These are phyloP conservation scores for Apostichopus californicus DNA, from an alignment of 35 echinoderm and acorn worm species.

Conservation along the genomic window DNA sequence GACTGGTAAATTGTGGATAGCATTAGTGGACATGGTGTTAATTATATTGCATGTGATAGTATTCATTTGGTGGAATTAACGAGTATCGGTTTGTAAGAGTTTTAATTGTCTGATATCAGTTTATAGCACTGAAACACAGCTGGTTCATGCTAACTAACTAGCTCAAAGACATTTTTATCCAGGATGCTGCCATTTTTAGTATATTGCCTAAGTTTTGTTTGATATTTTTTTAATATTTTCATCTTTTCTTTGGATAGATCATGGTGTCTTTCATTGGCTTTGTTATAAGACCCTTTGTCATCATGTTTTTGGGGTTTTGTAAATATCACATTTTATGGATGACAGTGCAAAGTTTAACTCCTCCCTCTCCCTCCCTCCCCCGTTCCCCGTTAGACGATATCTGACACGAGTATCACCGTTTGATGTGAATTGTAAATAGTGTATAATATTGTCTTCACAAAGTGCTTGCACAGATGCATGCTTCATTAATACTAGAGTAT, in stretches of 20 bases:
- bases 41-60: too few relatives aligned
- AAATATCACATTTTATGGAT: constrained; percentile 15
- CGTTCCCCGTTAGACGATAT: too few relatives aligned
- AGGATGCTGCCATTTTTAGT: not conserved
- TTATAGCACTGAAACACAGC: too few relatives aligned
- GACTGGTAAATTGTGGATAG: too few relatives aligned
- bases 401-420: not conserved
- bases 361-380: too few relatives aligned
- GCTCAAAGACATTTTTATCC: too few relatives aligned
- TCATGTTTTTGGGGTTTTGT: constrained; percentile 20
- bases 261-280: constrained; percentile 40
- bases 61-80: too few relatives aligned
- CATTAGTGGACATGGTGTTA: too few relatives aligned
- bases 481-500: not conserved
- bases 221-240: not conserved
- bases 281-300: not conserved
- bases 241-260: constrained; percentile 1
- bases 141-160: too few relatives aligned
- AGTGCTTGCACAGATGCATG: constrained; percentile 3
- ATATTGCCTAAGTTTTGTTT: not conserved
- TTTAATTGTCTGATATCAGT: too few relatives aligned
- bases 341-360: not conserved
- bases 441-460: constrained; percentile 19
- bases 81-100: too few relatives aligned
- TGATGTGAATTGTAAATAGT: constrained; percentile 20